Evolutionary conservation across 1,140 invertebrate species (phyloP), one percentile per base, ranked within the genome.

Genomic region (Hylaeus anthracinus): DNA sequence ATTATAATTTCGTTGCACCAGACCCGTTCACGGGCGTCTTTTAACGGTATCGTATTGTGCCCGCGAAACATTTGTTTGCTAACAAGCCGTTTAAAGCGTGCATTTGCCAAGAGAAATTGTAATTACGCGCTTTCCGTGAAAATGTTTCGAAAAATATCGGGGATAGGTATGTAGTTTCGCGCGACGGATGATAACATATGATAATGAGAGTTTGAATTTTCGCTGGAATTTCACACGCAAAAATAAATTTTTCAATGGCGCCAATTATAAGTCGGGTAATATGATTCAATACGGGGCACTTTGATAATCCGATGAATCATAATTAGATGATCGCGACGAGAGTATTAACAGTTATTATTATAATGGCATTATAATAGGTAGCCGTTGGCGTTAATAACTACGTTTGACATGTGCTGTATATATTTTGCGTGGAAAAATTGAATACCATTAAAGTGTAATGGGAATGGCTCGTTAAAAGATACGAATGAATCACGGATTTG

Each of bases 371-470:
- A 86, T 78, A 78, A 86, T 79, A 86, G 85, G 70, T 74, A 81
- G 81, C 77, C 61, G 73, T 73, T 83, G 66, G 6, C 81, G 84
- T 81, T 87, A 86, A 86, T 86, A 80, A 85, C 73, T 74, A 63
- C 81, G 77, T 77, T 78, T 78, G 72, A 71, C 74, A 76, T 79
- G 64, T 70, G 61, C 53, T 73, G 81, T 83, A 76, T 86, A 84
- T 77, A 86, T 84, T 81, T 84, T 69, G 60, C 45, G 81, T 70
- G 85, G 86, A 87, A 86, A 86, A 87, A 87, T 83, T 64, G 78
- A 84, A 86, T 86, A 80, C 86, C 86, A 87, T 87, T 87, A 87
- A 86, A 86, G 81, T 86, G 79, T 86, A 87, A 87, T 87, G 86
- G 26, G 86, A 81, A 56, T 60, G 78, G 74, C 69, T 86, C 69